phyloP scores from a whole-genome alignment of 2,888 invertebrate genomes.

The Plutella xylostella region DNA sequence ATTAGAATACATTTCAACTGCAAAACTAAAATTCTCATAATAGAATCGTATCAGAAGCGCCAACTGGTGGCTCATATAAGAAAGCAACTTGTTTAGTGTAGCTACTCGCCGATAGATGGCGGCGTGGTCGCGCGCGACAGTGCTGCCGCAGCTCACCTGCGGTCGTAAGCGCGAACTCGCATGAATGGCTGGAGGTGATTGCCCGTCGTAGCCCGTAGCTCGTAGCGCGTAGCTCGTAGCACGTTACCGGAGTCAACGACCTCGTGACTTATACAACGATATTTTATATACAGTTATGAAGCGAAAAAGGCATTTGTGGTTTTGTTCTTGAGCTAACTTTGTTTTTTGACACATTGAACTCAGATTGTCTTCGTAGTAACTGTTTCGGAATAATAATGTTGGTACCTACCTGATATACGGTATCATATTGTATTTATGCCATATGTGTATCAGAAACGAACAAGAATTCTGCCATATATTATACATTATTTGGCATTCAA shows the following conservation, averaged over 20 bases:
- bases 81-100: slow-evolving; percentile 30
- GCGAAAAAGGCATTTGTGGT: slow-evolving; percentile 4
- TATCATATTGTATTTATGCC: too few relatives aligned
- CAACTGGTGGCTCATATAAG: slow-evolving; percentile 29
- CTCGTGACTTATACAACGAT: slow-evolving; percentile 34
- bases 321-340: background rate
- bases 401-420: too few relatives aligned
- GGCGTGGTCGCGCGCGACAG: slow-evolving; percentile 23
- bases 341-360: slow-evolving; percentile 1
- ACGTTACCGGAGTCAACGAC: slow-evolving; percentile 43
- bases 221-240: slow-evolving; percentile 31
- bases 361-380: background rate
- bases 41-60: slow-evolving; percentile 21
- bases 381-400: slow-evolving; percentile 1
- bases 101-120: slow-evolving; percentile 58
- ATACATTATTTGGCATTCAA: too few relatives aligned
- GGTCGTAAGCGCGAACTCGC: slow-evolving; percentile 32
- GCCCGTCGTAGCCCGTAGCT: too few relatives aligned
- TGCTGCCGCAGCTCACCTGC: slow-evolving; percentile 31
- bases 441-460: too few relatives aligned
- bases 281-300: slow-evolving; percentile 14
- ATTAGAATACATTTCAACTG: too few relatives aligned
- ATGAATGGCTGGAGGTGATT: slow-evolving; percentile 56
- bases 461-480: too few relatives aligned
- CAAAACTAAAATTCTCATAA: background rate